Evolutionary conservation across 1,140 invertebrate genomes (phyloP), one percentile per base, ranked within the genome.

Genomic region (Drosophila navojoa): DNA sequence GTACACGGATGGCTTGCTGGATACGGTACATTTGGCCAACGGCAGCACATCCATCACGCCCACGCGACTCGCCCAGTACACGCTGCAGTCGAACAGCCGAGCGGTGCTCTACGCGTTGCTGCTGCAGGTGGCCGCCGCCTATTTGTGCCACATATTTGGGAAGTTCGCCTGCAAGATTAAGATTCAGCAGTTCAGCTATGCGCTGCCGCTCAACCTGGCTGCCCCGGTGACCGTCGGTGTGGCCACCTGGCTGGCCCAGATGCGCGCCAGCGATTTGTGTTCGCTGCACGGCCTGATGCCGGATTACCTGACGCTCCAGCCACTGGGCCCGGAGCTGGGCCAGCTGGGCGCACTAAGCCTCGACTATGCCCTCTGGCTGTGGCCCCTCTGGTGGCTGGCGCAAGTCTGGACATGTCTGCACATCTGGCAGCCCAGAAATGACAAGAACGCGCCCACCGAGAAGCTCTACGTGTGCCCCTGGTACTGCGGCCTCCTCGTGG

Each of bases 151-250:
- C 81, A 94, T 95, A 68, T 95, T 96, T 79, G 95, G 94, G 22
- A 97, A 96, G 93, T 97, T 97, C 79, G 94, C 96, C 9, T 97
- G 96, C 91, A 96, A 96, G 93, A 96, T 97, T 67, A 94, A 96
- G 89, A 97, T 97, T 90, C 96, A 97, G 89, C 94, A 94, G 49
- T 95, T 97, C 81, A 95, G 96, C 74, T 97, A 95, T 82, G 95
- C 96, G 0, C 93, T 97, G 62, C 96, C 97, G 0, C 93, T 97
- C 0, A 96, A 93, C 80, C 91, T 98, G 35, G 93, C 94, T 0
- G 94, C 96, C 5, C 96, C 96, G 1, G 93, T 95, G 0, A 94
- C 95, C 1, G 93, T 97, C 16, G 94, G 93, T 5, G 77, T 95
- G 44, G 91, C 96, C 10, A 94, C 96, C 19, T 90, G 93, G 1